Evolutionary conservation across 2,113 vertebrate genomes (phyloP), one percentile per base, ranked within the genome.

Genomic region (Alosa alosa): DNA sequence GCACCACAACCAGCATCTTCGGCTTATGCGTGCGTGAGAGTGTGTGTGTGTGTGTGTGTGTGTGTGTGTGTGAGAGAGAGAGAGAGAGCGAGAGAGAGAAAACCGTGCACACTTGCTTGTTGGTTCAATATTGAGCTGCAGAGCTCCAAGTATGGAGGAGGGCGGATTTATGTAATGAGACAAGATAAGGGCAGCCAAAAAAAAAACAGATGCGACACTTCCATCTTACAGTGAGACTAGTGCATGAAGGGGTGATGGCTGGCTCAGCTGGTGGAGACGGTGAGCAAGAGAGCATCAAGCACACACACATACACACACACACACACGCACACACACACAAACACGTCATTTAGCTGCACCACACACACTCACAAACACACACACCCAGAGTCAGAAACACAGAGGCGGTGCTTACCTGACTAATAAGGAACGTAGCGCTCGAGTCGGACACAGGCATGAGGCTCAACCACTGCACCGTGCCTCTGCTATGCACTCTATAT

Each of bases 391-490:
- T 4, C 50, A 60, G 6, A 25, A 8, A 82, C 50, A 39, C 13
- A 31, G 3, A 36, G 52, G 25, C 20, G 3, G 41, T 31, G 57
- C 90, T 94, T 95, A 95, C 94, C 94, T 95, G 64, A 72, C 64
- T 94, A 90, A 95, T 94, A 91, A 95, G 92, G 87, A 94, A 94
- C 91, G 95, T 95, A 89, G 95, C 95, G 93, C 95, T 95, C 93
- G 94, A 95, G 88, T 95, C 93, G 93, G 94, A 95, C 93, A 95
- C 93, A 93, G 93, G 95, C 64, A 72, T 72, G 64, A 68, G 25
- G 64, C 64, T 72, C 64, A 72, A 72, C 64, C 64, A 94, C 94
- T 94, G 60, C 22, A 31, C 83, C 64, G 81, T 64, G 64, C 39
- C 78, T 31, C 49, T 78, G 49, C 72, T 60, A 15, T 45, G 45